A percentile compares a stretch with the other conserved stretches of the same genome.
Evolutionary conservation across 2,888 invertebrate genomes (phyloP).

Genomic region (Drosophila fungiperda): DNA sequence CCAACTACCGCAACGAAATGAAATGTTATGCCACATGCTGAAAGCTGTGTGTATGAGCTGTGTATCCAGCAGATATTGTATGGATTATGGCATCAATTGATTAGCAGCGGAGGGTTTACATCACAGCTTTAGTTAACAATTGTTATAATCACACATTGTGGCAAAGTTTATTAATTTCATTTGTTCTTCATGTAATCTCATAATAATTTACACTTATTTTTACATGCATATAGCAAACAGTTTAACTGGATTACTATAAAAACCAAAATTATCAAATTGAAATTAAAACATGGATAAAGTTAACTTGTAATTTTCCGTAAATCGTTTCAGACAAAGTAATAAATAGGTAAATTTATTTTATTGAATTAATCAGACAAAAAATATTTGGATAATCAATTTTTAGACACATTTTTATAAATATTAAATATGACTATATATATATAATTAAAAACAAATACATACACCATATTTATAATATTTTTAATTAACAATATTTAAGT

Average conservation of each 20-base stretch:
- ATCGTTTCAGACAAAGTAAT: neutral
- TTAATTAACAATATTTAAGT: neutral
- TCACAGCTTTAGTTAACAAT: conserved; percentile 3
- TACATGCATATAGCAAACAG: conserved; percentile 1
- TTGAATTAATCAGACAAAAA: neutral
- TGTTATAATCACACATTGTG: neutral
- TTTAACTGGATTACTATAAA: neutral
- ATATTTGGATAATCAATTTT: neutral
- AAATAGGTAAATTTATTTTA: neutral
- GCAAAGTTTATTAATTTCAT: neutral
- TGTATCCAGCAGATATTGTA: conserved; percentile 1
- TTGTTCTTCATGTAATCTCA: neutral
- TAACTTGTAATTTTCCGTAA: neutral
- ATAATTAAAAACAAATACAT: too few species aligned
- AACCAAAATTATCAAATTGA: neutral
- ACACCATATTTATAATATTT: neutral
- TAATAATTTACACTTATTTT: neutral
- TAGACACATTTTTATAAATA: too few species aligned
- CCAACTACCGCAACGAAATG: conserved; percentile 32
- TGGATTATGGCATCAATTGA: conserved; percentile 22
- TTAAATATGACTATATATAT: neutral
- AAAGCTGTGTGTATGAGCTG: conserved; percentile 17
- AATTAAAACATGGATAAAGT: neutral
- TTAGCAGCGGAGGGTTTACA: neutral
- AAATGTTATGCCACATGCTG: conserved; percentile 32